Conservation (phyloP, 2,888 invertebrate genomes). For the Lasioglossum zephyrum region DNA sequence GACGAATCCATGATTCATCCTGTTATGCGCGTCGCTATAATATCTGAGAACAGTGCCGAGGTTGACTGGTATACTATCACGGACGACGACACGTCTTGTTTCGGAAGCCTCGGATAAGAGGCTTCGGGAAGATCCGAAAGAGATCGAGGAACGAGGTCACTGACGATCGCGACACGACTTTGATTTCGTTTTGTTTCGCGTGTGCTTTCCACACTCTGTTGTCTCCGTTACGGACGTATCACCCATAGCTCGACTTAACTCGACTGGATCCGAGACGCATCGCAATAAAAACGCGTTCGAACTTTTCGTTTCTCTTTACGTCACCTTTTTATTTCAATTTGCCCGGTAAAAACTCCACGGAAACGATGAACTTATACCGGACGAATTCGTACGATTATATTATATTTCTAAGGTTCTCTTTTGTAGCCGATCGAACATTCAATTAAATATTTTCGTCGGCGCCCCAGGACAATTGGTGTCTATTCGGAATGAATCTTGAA, state of each 20-base stretch:
- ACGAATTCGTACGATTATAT: neutral
- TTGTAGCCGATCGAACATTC: neutral
- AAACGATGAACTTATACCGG: neutral
- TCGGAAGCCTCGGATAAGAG: constrained; percentile 60
- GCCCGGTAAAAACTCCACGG: too few species aligned
- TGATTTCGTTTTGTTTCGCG: constrained; percentile 46
- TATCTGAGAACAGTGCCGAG: constrained; percentile 41
- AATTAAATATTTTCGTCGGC: neutral
- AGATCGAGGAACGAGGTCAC: constrained; percentile 58
- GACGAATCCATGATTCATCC: neutral
- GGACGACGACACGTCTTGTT: constrained; percentile 37
- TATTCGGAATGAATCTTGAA: neutral
- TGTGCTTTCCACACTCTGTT: neutral
- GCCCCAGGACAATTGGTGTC: neutral
- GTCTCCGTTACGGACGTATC: constrained; percentile 28
- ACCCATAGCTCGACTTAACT: neutral
- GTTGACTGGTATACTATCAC: constrained; percentile 66
- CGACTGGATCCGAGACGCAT: neutral
- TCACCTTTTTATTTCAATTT: neutral
- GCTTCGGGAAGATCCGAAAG: constrained; percentile 49
- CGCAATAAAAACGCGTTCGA: constrained; percentile 24
- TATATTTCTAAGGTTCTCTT: neutral
- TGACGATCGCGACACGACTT: constrained; percentile 42
- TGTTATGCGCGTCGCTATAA: constrained; percentile 23
- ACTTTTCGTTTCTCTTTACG: neutral